Evolutionary conservation across 2,888 invertebrate species (phyloP).

Genomic region (Hypena proboscidalis): DNA sequence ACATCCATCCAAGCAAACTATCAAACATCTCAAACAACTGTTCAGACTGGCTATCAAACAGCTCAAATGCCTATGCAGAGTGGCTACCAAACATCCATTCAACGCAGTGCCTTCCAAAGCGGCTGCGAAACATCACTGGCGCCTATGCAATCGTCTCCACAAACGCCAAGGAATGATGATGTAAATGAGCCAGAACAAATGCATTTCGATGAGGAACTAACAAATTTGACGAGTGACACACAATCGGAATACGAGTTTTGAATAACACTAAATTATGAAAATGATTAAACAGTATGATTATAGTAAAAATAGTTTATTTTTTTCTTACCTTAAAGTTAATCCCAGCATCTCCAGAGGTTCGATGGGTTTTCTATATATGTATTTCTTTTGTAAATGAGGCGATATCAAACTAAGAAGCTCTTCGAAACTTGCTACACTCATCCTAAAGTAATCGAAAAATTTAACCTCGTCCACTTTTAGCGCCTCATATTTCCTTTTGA

Average conservation of each 20-base stretch:
- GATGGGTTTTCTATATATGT: conserved; percentile 44
- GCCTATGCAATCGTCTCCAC: conserved; percentile 3
- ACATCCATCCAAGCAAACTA: conserved; percentile 1
- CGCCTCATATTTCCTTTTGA: conserved; percentile 20
- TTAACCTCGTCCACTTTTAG: conserved; percentile 4
- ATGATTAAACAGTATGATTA: conserved; percentile 13
- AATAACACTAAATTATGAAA: conserved; percentile 4
- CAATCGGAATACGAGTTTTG: conserved; percentile 3
- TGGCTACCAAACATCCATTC: not conserved
- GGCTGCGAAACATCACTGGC: conserved; percentile 2
- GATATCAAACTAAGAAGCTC: conserved; percentile 37
- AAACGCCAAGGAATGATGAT: conserved; percentile 4
- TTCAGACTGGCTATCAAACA: conserved; percentile 3
- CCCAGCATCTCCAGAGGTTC: conserved; percentile 47
- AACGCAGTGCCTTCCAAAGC: conserved; percentile 1
- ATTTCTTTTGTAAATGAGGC: conserved; percentile 41
- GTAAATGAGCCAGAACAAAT: conserved; percentile 4
- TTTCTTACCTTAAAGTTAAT: conserved; percentile 36
- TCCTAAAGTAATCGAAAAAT: conserved; percentile 17
- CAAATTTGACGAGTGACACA: conserved; percentile 3
- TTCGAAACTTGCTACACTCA: conserved; percentile 41
- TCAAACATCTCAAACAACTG: conserved; percentile 3
- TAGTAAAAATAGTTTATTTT: conserved; percentile 30
- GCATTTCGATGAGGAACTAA: conserved; percentile 2
- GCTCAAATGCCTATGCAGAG: conserved; percentile 2